Percentiles rank a stretch among this genome's conserved stretches.
These are phyloP conservation scores for Falco rusticolus DNA, from an alignment of 2,797 vertebrate genomes.

Conservation along the genomic window DNA sequence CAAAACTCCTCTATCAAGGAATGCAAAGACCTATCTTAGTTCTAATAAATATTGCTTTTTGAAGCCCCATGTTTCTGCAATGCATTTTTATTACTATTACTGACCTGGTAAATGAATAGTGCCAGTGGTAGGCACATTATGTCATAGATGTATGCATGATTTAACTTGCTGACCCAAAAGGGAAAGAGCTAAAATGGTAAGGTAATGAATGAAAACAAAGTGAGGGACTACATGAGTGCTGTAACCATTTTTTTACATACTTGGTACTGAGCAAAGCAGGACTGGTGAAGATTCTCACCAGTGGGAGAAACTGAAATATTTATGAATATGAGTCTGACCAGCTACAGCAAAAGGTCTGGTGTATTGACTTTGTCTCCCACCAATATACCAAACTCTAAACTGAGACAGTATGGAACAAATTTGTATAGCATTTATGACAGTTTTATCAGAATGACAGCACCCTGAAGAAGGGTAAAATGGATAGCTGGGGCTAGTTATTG, in stretches of 20 bases:
- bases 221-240: neutral
- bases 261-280: neutral
- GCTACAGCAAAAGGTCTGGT: neutral
- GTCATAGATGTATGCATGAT: neutral
- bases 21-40: accelerated
- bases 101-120: neutral
- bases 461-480: neutral
- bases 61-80: neutral
- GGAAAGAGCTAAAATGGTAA: neutral
- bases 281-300: neutral
- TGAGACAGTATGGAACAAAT: neutral
- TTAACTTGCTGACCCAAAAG: neutral
- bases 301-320: neutral
- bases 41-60: neutral
- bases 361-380: neutral
- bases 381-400: neutral
- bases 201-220: neutral
- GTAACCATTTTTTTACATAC: neutral
- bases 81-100: neutral
- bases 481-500: neutral
- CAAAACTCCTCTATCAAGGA: neutral
- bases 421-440: neutral
- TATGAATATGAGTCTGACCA: neutral
- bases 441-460: neutral
- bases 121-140: neutral